Evolutionary conservation across 2,113 vertebrate species (phyloP).

Genomic region (Prunella himalayana): DNA sequence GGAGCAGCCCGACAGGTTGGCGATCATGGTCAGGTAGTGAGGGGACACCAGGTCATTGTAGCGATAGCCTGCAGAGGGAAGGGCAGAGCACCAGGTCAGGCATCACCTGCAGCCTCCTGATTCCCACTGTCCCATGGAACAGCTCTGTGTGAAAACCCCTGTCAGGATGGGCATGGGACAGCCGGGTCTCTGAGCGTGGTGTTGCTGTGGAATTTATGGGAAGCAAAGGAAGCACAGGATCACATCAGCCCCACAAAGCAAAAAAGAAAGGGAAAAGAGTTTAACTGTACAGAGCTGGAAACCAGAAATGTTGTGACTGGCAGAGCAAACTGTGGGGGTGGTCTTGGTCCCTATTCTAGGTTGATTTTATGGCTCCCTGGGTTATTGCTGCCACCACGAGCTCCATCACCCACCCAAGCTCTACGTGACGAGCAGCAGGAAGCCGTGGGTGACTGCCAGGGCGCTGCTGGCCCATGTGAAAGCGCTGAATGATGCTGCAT

Average conservation of each 20-base stretch:
- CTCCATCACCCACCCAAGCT: neutral
- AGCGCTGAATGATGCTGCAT: constrained; percentile 4
- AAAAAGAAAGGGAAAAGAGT: neutral
- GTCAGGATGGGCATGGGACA: neutral
- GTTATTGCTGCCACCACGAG: neutral
- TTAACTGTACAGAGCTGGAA: neutral
- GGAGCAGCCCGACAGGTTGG: constrained; percentile 72
- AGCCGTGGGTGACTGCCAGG: neutral
- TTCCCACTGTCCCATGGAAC: fast-evolving
- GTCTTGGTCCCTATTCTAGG: neutral
- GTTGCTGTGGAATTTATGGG: neutral
- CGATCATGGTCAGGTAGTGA: constrained; percentile 73
- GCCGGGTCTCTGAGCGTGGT: fast-evolving
- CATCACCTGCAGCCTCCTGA: fast-evolving
- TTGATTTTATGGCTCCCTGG: neutral
- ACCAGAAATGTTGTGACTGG: neutral
- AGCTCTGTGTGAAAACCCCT: neutral
- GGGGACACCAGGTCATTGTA: constrained; percentile 74
- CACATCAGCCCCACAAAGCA: neutral
- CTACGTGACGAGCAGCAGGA: constrained; percentile 43
- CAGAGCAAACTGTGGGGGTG: neutral
- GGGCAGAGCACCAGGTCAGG: neutral
- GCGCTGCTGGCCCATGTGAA: fast-evolving
- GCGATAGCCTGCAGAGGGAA: constrained; percentile 59
- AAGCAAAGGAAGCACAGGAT: neutral